Base-by-base conservation (phyloP, 2,888 invertebrate species). In the Polyploca ridens region DNA sequence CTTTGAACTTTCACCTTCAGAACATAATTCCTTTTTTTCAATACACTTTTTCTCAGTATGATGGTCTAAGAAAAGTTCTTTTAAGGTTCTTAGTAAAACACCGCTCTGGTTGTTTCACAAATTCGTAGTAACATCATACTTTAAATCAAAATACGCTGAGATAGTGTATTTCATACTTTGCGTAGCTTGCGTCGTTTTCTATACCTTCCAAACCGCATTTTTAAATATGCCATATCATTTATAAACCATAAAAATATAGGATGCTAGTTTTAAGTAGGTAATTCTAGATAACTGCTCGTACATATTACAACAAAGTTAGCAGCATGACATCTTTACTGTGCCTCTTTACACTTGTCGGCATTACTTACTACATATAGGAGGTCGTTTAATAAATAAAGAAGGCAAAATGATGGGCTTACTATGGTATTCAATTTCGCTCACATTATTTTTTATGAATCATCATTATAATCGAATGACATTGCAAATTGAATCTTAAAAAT, bases 1-100 rank as follows among this genome's bases (percentile, higher is more conserved):
- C 68, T 66, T 67, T 85, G 88, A 90, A 89, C 90, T 88, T 82
- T 86, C 83, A 87, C 86, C 86, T 86, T 75, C 70, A 69, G 70
- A 69, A 76, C 75, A 78, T 81, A 76, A 41, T 68, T 71, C 76
- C 76, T 83, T 74, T 80, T 82, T 84, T 88, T 54, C 7, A 16
- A 49, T 54, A 14, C 54, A 54, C n/a, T 46, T 46, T 46, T 38
- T 10, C n/a, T 16, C 49, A 7, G 16, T n/a, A 7, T 16, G 16
- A 49, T 27, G 27, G 27, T 1, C 27, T 27, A 27, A 27, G n/a
- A n/a, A n/a, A n/a, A n/a, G n/a, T n/a, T n/a, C n/a, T n/a, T n/a
- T n/a, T n/a, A n/a, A n/a, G n/a, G n/a, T n/a, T n/a, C n/a, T n/a
- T n/a, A n/a, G n/a, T n/a, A n/a, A n/a, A n/a, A n/a, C n/a, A n/a